Evolutionary conservation across 2,113 vertebrate species (phyloP).

Genomic region (Vimba vimba): DNA sequence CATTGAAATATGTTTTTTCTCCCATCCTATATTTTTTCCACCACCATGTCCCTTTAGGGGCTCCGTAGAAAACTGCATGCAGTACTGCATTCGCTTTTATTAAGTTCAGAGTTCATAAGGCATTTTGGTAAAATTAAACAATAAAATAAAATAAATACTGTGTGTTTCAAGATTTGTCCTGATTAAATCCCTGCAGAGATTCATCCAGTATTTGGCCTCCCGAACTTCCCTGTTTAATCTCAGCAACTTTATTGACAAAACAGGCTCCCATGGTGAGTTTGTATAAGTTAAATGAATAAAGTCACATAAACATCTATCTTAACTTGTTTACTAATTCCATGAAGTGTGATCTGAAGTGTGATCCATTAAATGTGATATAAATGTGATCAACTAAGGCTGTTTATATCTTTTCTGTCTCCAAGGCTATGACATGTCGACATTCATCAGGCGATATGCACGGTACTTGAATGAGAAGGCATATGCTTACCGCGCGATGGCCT

Average conservation of each 20-base stretch:
- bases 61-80: too few species aligned
- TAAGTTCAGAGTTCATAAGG: too few species aligned
- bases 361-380: not conserved
- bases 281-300: not conserved
- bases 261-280: constrained; percentile 92
- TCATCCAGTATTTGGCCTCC: constrained; percentile 99
- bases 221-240: constrained; percentile 98
- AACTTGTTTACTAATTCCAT: not conserved
- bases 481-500: constrained; percentile 98
- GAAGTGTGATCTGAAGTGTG: too few species aligned
- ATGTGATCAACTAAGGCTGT: not conserved
- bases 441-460: constrained; percentile 95
- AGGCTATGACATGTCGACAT: constrained; percentile 97
- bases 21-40: too few species aligned
- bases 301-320: not conserved
- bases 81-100: too few species aligned
- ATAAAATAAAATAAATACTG: not conserved
- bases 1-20: too few species aligned
- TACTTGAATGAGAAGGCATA: constrained; percentile 99
- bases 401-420: constrained; percentile 31
- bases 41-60: too few species aligned
- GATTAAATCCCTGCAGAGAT: constrained; percentile 81
- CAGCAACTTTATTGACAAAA: constrained; percentile 99
- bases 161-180: not conserved
- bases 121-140: not conserved